Conservation (phyloP, 2,113 vertebrate species). For the Dendropsophus ebraccatus region DNA sequence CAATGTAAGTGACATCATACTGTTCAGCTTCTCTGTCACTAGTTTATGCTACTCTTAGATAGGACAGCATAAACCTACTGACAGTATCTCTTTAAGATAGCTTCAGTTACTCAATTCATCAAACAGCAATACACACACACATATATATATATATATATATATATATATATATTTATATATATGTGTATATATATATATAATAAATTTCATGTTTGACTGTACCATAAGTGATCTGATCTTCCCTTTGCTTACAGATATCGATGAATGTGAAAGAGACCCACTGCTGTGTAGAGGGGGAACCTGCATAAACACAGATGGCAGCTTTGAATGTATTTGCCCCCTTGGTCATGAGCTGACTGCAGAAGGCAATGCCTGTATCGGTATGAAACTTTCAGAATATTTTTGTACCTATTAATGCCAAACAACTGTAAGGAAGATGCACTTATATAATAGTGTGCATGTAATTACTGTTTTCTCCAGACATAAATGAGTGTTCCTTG, state of each 20-base stretch:
- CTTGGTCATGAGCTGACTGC: constrained; percentile 79
- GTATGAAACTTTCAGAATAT: constrained; percentile 65
- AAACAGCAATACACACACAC: too few relatives aligned
- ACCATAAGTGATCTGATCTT: background rate
- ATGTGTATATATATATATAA: too few relatives aligned
- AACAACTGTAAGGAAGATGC: background rate
- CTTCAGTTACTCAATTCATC: too few relatives aligned
- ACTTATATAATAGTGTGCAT: background rate
- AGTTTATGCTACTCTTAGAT: too few relatives aligned
- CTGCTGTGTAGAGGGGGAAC: constrained; percentile 86
- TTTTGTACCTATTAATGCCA: background rate
- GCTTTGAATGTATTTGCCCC: constrained; percentile 89
- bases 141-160: too few relatives aligned
- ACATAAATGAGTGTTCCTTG: constrained; percentile 91
- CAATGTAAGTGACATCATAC: too few relatives aligned
- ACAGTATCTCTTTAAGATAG: too few relatives aligned
- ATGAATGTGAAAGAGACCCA: constrained; percentile 87
- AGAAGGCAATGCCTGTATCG: constrained; percentile 83
- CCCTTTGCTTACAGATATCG: constrained; percentile 76
- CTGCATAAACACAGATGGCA: constrained; percentile 90
- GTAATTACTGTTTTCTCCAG: constrained; percentile 64
- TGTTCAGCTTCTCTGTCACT: too few relatives aligned
- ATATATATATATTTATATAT: too few relatives aligned
- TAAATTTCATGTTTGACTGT: too few relatives aligned
- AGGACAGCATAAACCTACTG: too few relatives aligned